Base-by-base conservation (phyloP, 2,113 vertebrate species). In the Papio anubis region DNA sequence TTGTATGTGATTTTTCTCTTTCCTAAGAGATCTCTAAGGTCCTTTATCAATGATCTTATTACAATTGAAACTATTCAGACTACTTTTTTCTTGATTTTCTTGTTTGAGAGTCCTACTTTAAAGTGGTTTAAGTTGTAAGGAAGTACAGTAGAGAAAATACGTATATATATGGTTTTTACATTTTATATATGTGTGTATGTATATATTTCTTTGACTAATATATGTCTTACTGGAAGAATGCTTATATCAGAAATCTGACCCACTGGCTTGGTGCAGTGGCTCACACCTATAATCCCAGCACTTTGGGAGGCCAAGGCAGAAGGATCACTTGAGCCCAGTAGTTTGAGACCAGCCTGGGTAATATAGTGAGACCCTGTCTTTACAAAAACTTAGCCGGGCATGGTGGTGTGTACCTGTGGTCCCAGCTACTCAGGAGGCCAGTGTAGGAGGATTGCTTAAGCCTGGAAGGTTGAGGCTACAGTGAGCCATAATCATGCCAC, bases 111-210 rank as follows among this genome's bases (percentile, higher is more conserved):
- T n/a, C 35, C 35, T 93, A n/a, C 30, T 95, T 97, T 40, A 18
- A 40, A 70, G 57, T 97, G n/a, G 18, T 88, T 90, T 88, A 91
- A 78, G 6, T 85, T 93, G 14, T 83, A 96, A 90, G 43, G 50
- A 61, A 91, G 45, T 92, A 52, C 5, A 59, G n/a, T 92, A 64
- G 57, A 72, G 64, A 82, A 66, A 85, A 40, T 40, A 84, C 68
- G 61, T 43, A 12, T 87, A 59, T 8, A 66, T 66, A 10, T 30
- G 2, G 72, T 57, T 91, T 72, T 18, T 92, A 35, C n/a, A 48
- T 83, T 52, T 17, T 52, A 52, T 52, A 17, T 17, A 52, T 12
- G 25, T 27, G 59, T 61, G 25, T 23, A 35, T n/a, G 8, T 14
- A 35, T 59, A 80, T 48, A 59, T 66, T 94, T 30, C 20, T 92